Base-by-base conservation (phyloP, 1,140 invertebrate genomes). In the Popillia japonica region DNA sequence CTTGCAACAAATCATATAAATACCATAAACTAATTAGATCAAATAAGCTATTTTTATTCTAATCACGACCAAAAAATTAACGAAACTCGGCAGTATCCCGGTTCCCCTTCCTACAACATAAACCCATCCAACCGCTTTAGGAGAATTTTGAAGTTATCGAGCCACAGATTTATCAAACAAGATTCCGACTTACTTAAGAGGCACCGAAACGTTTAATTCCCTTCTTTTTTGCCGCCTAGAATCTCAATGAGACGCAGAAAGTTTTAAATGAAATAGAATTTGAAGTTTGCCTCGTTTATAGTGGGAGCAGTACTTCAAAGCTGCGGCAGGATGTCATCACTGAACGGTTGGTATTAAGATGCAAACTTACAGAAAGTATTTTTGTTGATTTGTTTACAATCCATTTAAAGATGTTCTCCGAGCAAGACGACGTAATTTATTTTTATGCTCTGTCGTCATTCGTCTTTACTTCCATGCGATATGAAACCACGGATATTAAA, bases 381-480 rank as follows among this genome's bases (percentile, higher is more conserved):
- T 55, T 55, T n/a, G 48, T 55, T 55, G 48, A 55, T 55, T 55
- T 55, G 48, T 55, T 55, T 55, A 55, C 48, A 55, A 55, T 55
- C 48, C 48, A 55, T 55, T 55, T n/a, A 55, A 55, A 34, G 27
- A 17, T 17, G 48, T 55, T 55, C 48, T 6, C 48, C 14, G 48
- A 17, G 17, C 14, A n/a, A 17, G 14, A 55, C 17, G 11, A 55
- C 48, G 48, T 55, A 14, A 55, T 55, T 55, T 55, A 17, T 55
- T 55, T 55, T 55, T 55, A 55, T 55, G 17, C 6, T 14, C 14
- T 17, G 6, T 55, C 48, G 11, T n/a, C 48, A 55, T 55, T n/a
- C 48, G 48, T 55, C 48, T 55, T 55, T 55, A 55, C 17, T 55
- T 55, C 14, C 48, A 17, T 17, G 48, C n/a, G 14, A 17, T 17